Percentiles rank a stretch among this genome's conserved stretches.
phyloP scores from a whole-genome alignment of 2,113 vertebrate genomes.

The Hoplias malabaricus region DNA sequence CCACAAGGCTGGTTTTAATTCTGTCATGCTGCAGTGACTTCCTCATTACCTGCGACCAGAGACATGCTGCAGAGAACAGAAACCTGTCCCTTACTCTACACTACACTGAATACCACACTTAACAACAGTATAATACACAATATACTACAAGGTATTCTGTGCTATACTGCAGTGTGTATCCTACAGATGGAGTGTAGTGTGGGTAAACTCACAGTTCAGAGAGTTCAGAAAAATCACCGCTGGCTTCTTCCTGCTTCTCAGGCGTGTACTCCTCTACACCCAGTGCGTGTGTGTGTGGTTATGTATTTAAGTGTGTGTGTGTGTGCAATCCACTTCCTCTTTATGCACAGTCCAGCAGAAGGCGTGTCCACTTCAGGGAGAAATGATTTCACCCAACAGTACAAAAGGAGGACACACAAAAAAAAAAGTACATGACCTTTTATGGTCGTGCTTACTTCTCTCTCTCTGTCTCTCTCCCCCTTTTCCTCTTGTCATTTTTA shows the following conservation, averaged over 20 bases:
- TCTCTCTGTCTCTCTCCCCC: neutral
- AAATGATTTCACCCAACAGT: neutral
- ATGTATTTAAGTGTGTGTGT: neutral
- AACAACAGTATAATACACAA: no score
- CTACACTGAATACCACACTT: no score
- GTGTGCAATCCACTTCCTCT: slow-evolving; percentile 8
- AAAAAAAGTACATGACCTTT: slow-evolving; percentile 17
- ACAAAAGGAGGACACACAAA: slow-evolving; percentile 8
- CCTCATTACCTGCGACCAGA: neutral
- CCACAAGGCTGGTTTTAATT: neutral
- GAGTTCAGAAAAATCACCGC: neutral
- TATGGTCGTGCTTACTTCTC: slow-evolving; percentile 28
- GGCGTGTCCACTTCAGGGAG: neutral
- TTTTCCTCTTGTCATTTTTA: slow-evolving; percentile 51
- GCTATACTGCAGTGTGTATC: no score
- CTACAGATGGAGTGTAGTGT: neutral
- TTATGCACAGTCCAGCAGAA: slow-evolving; percentile 32
- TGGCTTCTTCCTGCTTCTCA: slow-evolving; percentile 7
- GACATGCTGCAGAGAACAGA: neutral
- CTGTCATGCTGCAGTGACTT: neutral
- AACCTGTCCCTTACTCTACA: neutral
- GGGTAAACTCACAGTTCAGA: neutral
- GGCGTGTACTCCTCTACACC: neutral
- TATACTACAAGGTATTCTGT: no score
- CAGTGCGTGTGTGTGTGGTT: neutral